Evolutionary conservation across 2,797 vertebrate genomes (phyloP).

Genomic region (Gymnodraco acuticeps): DNA sequence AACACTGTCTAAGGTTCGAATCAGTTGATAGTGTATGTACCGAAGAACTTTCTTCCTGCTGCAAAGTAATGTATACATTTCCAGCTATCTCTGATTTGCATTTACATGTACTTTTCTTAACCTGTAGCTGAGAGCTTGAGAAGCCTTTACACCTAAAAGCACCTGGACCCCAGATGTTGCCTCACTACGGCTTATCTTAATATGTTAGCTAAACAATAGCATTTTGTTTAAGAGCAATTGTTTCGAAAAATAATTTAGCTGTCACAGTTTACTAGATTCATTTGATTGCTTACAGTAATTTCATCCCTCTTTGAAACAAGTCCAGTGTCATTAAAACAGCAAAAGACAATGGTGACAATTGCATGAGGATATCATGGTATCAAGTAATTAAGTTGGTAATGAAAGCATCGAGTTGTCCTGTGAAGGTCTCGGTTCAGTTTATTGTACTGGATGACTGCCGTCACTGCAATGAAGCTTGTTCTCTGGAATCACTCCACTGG

Average conservation of each 20-base stretch:
- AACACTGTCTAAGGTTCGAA: conserved; percentile 52
- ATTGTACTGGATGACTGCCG: conserved; percentile 68
- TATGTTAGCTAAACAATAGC: conserved; percentile 7
- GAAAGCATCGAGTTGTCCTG: conserved; percentile 77
- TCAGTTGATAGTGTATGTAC: not conserved
- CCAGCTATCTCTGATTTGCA: not conserved
- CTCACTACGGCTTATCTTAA: not conserved
- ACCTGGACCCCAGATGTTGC: not conserved
- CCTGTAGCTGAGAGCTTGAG: conserved; percentile 8
- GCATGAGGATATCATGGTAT: conserved; percentile 50
- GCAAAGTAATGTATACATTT: conserved; percentile 31
- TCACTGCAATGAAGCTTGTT: conserved; percentile 58
- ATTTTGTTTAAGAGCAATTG: conserved; percentile 10
- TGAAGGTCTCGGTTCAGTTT: conserved; percentile 62
- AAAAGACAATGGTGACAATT: conserved; percentile 36
- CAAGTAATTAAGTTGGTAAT: conserved; percentile 78
- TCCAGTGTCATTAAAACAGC: conserved; percentile 47
- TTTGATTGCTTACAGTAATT: conserved; percentile 43
- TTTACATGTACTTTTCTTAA: conserved; percentile 3
- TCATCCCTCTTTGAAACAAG: conserved; percentile 37
- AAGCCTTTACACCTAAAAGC: conserved; percentile 7
- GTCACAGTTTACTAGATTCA: conserved; percentile 22
- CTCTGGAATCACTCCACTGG: conserved; percentile 55
- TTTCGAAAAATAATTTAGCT: conserved; percentile 20
- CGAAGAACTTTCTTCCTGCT: conserved; percentile 26